phyloP scores from a whole-genome alignment of 2,113 vertebrate species.

The Tretioscincus oriximinensis region DNA sequence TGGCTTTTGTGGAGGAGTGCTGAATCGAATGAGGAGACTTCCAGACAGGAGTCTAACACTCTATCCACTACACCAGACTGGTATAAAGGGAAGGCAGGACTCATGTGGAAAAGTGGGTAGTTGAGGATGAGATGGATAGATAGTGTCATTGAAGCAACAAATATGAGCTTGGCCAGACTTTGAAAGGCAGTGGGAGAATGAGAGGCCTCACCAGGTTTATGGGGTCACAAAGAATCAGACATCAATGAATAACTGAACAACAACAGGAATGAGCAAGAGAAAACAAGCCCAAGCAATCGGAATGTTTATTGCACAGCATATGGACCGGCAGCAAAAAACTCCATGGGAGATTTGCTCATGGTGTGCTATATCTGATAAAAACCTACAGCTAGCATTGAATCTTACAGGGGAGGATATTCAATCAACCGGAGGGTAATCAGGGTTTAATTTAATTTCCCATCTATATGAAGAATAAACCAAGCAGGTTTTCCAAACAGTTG shows the following conservation, averaged over 20 bases:
- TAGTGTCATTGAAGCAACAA: too few relatives aligned
- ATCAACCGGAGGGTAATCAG: slow-evolving; percentile 34
- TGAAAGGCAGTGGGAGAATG: too few relatives aligned
- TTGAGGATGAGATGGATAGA: too few relatives aligned
- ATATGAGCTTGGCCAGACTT: too few relatives aligned
- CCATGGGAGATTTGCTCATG: slow-evolving; percentile 6
- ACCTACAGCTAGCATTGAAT: slow-evolving; percentile 14
- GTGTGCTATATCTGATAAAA: not conserved
- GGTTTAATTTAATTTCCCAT: slow-evolving; percentile 36
- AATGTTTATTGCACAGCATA: slow-evolving; percentile 16
- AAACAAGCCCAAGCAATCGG: slow-evolving; percentile 7
- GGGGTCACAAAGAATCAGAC: too few relatives aligned
- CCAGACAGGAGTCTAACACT: too few relatives aligned
- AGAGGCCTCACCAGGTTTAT: too few relatives aligned
- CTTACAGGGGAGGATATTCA: slow-evolving; percentile 26
- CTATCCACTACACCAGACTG: too few relatives aligned
- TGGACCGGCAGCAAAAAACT: slow-evolving; percentile 20
- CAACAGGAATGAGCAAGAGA: not conserved
- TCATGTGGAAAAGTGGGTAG: too few relatives aligned
- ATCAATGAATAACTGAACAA: not conserved
- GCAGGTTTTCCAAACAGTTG: slow-evolving; percentile 26
- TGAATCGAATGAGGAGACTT: too few relatives aligned
- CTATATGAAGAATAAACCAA: not conserved
- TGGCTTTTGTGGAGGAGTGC: slow-evolving; percentile 16
- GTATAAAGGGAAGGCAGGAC: too few relatives aligned